phyloP scores from a whole-genome alignment of 2,888 invertebrate genomes.

The Parapristionchus giblindavisi region DNA sequence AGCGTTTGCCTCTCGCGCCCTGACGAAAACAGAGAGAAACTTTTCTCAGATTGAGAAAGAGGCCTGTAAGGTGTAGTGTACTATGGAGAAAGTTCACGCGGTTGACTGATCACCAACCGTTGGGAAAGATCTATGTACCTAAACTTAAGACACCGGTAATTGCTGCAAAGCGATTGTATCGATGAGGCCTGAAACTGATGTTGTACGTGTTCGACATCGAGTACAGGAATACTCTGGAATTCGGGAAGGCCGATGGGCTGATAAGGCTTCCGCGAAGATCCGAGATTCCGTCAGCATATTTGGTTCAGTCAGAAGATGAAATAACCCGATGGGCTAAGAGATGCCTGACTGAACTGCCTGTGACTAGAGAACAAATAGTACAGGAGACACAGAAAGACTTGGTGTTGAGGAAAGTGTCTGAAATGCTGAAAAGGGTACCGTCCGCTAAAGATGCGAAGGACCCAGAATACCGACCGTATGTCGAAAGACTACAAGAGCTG shows the following conservation, averaged over 20 bases:
- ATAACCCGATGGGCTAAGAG: neutral
- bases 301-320: neutral
- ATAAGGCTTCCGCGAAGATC: constrained; percentile 51
- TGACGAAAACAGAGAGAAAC: constrained; percentile 68
- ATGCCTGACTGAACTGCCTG: neutral
- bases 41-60: constrained; percentile 72
- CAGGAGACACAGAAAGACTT: neutral
- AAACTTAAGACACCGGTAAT: constrained; percentile 43
- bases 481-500: neutral
- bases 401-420: neutral
- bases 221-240: constrained; percentile 70
- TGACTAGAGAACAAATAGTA: neutral
- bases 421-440: neutral
- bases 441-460: neutral
- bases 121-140: constrained; percentile 70
- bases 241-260: constrained; percentile 70
- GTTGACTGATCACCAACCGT: constrained; percentile 72
- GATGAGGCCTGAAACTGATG: constrained; percentile 72
- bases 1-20: constrained; percentile 50
- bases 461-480: neutral
- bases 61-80: too few species aligned
- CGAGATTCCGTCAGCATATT: neutral
- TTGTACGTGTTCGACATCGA: constrained; percentile 69
- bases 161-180: constrained; percentile 65
- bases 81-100: constrained; percentile 69